Evolutionary conservation across 2,888 invertebrate species (phyloP), one percentile per base, ranked within the genome.

Genomic region (Zaprionus obscuricornis): DNA sequence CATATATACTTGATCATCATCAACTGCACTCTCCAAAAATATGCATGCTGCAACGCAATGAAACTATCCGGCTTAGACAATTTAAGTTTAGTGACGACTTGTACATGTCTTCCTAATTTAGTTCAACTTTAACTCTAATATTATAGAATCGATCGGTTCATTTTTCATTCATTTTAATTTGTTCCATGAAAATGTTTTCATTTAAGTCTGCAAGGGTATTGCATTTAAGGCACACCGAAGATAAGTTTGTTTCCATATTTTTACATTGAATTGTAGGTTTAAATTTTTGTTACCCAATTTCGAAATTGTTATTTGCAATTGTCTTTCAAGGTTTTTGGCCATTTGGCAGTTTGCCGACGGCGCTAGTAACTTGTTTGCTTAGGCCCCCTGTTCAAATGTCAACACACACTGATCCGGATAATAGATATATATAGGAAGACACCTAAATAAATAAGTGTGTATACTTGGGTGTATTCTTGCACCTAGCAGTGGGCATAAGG

Each of bases 331-430:
- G 16, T 11, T 68, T 66, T 75, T 74, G 82, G 75, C 83, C 87
- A 87, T 88, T 86, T 88, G 85, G 45, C 88, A 81, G 86, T 82
- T 74, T 26, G 60, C 72, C 77, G 66, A 59, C 82, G 87, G 87
- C 83, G 87, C 74, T 68, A 73, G 54, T 59, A 22, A 18, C 40
- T 43, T 85, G 62, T 79, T 85, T 87, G 51, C 56, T 75, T 68
- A 76, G 85, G 87, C 62, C 17, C 26, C 40, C 31, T n/a, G 11
- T 57, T 50, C 10, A 43, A 46, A 50, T 67, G 73, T 72, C 67
- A 68, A 59, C 68, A 50, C 49, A 47, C 5, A 43, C 14, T 18
- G 5, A 20, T 17, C 10, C 17, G 26, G 11, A 47, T 27, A 22
- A 27, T 3, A 1, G 1, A 46, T 27, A 26, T 7, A 1, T 5